phyloP scores from a whole-genome alignment of 1,140 invertebrate species.

The Papilio helenus region DNA sequence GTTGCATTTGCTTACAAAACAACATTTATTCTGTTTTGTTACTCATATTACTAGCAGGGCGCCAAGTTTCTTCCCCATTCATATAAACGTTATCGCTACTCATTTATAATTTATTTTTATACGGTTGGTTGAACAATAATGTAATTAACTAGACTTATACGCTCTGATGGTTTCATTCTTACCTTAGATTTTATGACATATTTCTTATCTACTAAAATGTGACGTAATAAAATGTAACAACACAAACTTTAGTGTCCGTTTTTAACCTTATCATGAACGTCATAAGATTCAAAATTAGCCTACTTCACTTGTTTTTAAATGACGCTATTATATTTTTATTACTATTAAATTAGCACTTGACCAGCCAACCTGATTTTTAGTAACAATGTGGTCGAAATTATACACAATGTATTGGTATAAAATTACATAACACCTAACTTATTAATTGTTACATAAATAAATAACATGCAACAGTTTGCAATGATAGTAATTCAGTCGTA shows the following conservation, averaged over 20 bases:
- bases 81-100: not conserved
- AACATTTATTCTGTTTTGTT: conserved; percentile 1
- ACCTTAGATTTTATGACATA: not conserved
- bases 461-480: not conserved
- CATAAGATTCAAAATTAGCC: too few species aligned
- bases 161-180: not conserved
- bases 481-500: not conserved
- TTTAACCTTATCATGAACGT: too few species aligned
- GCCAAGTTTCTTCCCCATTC: conserved; percentile 1
- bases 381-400: too few species aligned
- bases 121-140: conserved; percentile 1
- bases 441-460: not conserved
- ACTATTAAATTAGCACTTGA: too few species aligned
- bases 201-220: not conserved
- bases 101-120: not conserved
- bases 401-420: too few species aligned
- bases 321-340: too few species aligned
- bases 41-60: not conserved
- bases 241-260: too few species aligned
- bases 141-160: not conserved
- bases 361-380: too few species aligned
- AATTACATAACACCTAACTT: not conserved
- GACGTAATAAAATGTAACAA: too few species aligned
- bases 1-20: not conserved
- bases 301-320: too few species aligned